Evolutionary conservation across 2,888 invertebrate species (phyloP).

Genomic region (Andrena minutula): DNA sequence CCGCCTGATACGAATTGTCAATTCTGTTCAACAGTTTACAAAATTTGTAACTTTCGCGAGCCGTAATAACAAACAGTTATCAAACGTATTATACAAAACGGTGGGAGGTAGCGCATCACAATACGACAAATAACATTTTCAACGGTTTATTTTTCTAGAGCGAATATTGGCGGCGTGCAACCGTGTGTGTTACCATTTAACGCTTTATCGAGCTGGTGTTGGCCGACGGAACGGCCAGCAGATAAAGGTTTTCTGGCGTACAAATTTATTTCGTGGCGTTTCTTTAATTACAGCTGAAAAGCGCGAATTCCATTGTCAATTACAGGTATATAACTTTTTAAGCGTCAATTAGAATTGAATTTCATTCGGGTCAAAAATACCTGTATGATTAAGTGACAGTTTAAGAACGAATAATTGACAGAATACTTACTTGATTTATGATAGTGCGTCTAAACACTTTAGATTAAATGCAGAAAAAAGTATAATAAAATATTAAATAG

Average conservation of each 20-base stretch:
- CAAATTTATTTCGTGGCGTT: constrained; percentile 45
- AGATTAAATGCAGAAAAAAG: not conserved
- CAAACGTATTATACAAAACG: constrained; percentile 23
- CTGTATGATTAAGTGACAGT: not conserved
- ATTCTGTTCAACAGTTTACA: constrained; percentile 57
- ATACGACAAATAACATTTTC: not conserved
- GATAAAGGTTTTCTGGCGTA: constrained; percentile 34
- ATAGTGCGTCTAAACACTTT: not conserved
- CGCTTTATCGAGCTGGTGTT: constrained; percentile 34
- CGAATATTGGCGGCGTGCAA: not conserved
- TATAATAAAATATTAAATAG: not conserved
- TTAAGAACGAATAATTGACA: not conserved
- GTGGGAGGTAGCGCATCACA: too few species aligned
- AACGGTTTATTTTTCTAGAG: not conserved
- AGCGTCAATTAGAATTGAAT: not conserved
- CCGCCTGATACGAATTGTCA: constrained; percentile 58
- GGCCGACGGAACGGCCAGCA: not conserved
- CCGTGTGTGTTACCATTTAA: not conserved
- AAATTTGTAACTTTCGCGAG: constrained; percentile 41
- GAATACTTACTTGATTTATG: not conserved
- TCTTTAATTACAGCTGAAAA: constrained; percentile 20
- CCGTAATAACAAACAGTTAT: constrained; percentile 54
- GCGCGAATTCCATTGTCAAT: not conserved
- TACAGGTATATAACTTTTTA: not conserved
- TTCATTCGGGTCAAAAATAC: not conserved